Percentiles rank a stretch among this genome's conserved stretches.
Evolutionary conservation across 2,113 vertebrate species (phyloP).

Genomic region (Tragelaphus strepsiceros): DNA sequence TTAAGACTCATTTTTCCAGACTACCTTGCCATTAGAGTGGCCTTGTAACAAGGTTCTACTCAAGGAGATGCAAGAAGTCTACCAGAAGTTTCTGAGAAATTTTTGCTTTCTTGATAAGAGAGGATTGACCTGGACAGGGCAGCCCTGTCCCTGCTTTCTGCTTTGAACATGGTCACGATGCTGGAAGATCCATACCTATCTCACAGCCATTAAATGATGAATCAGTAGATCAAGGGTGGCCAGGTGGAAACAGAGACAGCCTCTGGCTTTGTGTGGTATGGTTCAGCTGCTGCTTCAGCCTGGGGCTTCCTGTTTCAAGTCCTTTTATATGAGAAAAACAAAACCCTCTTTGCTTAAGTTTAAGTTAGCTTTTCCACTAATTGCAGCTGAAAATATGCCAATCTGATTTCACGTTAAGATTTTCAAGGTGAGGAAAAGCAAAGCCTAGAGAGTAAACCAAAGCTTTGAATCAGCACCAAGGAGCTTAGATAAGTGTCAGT

Average conservation of each 20-base stretch:
- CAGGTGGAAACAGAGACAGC: background rate
- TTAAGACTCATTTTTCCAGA: background rate
- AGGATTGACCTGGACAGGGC: background rate
- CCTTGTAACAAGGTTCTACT: background rate
- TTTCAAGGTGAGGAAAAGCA: background rate
- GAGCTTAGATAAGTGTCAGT: background rate
- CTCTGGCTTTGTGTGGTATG: background rate
- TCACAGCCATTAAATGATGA: background rate
- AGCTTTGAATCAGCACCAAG: background rate
- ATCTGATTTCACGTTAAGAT: background rate
- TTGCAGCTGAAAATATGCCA: background rate
- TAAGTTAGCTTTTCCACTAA: background rate
- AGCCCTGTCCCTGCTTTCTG: background rate
- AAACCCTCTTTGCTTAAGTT: background rate
- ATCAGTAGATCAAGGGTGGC: background rate
- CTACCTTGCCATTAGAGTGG: background rate
- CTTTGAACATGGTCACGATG: background rate
- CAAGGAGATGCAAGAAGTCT: background rate
- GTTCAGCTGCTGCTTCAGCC: background rate
- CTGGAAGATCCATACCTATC: background rate
- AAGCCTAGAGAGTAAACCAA: background rate
- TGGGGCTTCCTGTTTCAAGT: background rate
- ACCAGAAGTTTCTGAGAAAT: background rate
- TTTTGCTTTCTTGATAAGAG: background rate
- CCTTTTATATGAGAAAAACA: background rate